Conservation (phyloP, 2,113 vertebrate species). For the Myrmophylax atrothorax region DNA sequence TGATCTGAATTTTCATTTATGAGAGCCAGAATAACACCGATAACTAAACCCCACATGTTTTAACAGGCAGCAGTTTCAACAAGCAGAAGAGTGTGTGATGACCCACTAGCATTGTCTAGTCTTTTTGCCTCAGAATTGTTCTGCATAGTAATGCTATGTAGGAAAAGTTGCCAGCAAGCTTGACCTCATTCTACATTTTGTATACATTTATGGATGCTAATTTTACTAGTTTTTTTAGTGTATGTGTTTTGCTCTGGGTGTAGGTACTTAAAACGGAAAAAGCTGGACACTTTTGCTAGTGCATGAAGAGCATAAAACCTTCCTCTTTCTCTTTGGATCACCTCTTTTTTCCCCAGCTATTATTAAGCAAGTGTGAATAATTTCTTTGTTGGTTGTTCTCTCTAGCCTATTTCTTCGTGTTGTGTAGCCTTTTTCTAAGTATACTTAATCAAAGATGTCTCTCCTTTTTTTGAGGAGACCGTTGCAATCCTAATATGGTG, state of each 20-base stretch:
- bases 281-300: neutral
- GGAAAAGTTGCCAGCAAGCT: neutral
- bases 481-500: neutral
- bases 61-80: neutral
- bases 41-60: neutral
- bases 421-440: neutral
- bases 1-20: neutral
- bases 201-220: neutral
- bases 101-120: neutral
- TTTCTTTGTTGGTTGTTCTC: neutral
- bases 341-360: neutral
- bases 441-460: neutral
- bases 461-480: neutral
- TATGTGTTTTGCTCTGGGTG: neutral
- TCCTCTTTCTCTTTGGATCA: neutral
- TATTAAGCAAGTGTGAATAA: neutral
- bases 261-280: neutral
- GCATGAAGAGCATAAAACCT: neutral
- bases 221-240: neutral
- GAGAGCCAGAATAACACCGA: neutral
- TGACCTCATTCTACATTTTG: neutral
- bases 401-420: neutral
- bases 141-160: neutral
- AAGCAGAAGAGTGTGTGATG: neutral
- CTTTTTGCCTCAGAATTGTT: neutral